Base-by-base conservation (phyloP, 2,797 vertebrate species). In the Acanthurus leucopareius region DNA sequence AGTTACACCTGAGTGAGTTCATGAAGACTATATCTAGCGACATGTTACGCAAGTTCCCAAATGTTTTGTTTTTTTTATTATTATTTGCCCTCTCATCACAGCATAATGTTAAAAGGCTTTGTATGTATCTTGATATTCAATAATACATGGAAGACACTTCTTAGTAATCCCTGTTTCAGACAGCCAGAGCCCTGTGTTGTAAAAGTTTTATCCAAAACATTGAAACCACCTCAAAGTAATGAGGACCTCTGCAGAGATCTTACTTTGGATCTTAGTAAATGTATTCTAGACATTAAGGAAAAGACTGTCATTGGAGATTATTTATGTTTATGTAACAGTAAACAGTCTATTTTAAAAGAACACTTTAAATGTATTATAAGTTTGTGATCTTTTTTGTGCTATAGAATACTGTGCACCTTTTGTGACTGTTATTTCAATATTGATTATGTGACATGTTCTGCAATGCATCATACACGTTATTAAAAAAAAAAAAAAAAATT, bases 91-190 rank as follows among this genome's bases (percentile, higher is more conserved):
- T 73, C 86, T 87, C 56, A 69, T 69, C 71, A 22, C 67, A 80
- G n/a, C 16, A 56, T 73, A 58, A 74, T 74, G 53, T 71, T 32
- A 25, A 42, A 67, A 84, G 70, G 20, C 54, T 73, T 69, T 53
- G 13, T 38, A 4, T 75, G 79, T 69, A 32, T 70, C 22, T 45
- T 17, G 10, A 47, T 68, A 25, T 19, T 86, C 7, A 84, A 87
- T 87, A 69, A 86, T 68, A 66, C 20, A 88, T 81, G 9, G 48
- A 61, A 68, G 6, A 28, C 22, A 42, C 38, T 77, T 42, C 71
- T 68, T 22, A 62, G 70, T 64, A 65, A 71, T 52, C 1, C 8
- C 14, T 42, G 7, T 32, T 69, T 28, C 48, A 40, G 70, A 3
- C 35, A 58, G 17, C 32, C 19, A 22, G 19, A 49, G 82, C 52